Evolutionary conservation across 2,888 invertebrate genomes (phyloP), one percentile per base, ranked within the genome.

Genomic region (Luffia ferchaultella): DNA sequence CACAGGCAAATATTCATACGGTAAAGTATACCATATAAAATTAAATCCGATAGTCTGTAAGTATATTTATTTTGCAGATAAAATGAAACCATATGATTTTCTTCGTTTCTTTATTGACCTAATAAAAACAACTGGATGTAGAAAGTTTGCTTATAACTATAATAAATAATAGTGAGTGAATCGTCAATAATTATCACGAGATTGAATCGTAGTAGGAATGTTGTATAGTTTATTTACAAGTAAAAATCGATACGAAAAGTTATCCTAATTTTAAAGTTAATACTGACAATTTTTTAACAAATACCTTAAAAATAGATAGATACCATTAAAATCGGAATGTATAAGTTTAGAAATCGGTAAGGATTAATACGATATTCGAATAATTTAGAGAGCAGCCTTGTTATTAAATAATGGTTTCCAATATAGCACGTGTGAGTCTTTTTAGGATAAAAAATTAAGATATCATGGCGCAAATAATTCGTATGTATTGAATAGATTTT

Each of bases 141-240:
- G 12, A 30, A 30, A 30, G 19, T 45, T 18, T 17, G 52, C 52
- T 47, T 42, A 68, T 55, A 55, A 49, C 63, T 68, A 67, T 59
- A 75, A 75, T 73, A 75, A 71, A 75, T 76, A 73, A 59, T 67
- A 66, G 63, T 12, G 63, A 62, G 63, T 60, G 71, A 51, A 43
- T 30, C 52, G 52, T 53, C 50, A 42, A 70, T 69, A 70, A 70
- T 68, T 65, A 67, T 63, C 62, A 66, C 65, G 61, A 57, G 55
- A 59, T 54, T 55, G 59, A 64, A 62, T 60, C 55, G 55, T 58
- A 51, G 54, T 60, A 60, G 57, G 62, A 54, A 52, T 53, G 46
- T 52, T 50, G 52, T 53, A 50, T 47, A 52, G 62, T 7, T 7
- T 62, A 67, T 67, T 60, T 66, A 66, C 63, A 64, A 16, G 20